Base-by-base conservation (phyloP, 2,888 invertebrate genomes). In the Nemoura dubitans region DNA sequence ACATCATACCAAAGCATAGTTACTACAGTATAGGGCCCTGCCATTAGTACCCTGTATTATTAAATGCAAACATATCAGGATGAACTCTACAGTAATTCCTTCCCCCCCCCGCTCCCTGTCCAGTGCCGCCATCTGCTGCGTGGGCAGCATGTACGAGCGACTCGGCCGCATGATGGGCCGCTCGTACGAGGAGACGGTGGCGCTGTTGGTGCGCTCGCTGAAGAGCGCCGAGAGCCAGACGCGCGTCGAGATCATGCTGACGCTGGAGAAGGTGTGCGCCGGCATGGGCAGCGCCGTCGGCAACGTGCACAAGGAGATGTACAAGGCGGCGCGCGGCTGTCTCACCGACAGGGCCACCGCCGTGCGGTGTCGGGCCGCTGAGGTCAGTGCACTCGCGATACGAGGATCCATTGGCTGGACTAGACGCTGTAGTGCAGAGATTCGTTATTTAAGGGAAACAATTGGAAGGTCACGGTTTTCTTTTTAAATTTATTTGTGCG, bases 161-260 rank as follows among this genome's bases (percentile, higher is more conserved):
- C 93, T 99, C 27, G 99, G 99, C 0, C 94, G 99, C 88, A 98
- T 99, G 98, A 99, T 99, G 96, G 99, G 99, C 0, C 93, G 99
- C 88, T 98, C 98, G 0, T 99, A 98, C 90, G 99, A 99, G 91
- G 99, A 99, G 90, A 99, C 99, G 0, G 97, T 99, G 42, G 96
- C 97, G 89, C 96, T 98, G 86, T 93, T 99, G 29, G 95, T 98
- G 87, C 96, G 97, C 90, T 97, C 97, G 0, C 92, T 99, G 87
- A 95, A 97, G 90, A 98, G 96, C 92, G 98, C 97, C 0, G 98
- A 98, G 93, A 99, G 99, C 0, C 99, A 98, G 92, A 97, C 97
- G 0, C 94, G 99, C 89, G 96, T 98, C 89, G 99, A 99, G 93
- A 98, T 99, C 87, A 98, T 99, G 97, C 94, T 96, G 88, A 99